These are phyloP conservation scores for Anomalospiza imberbis DNA, from an alignment of 2,797 vertebrate species.

Conservation along the genomic window DNA sequence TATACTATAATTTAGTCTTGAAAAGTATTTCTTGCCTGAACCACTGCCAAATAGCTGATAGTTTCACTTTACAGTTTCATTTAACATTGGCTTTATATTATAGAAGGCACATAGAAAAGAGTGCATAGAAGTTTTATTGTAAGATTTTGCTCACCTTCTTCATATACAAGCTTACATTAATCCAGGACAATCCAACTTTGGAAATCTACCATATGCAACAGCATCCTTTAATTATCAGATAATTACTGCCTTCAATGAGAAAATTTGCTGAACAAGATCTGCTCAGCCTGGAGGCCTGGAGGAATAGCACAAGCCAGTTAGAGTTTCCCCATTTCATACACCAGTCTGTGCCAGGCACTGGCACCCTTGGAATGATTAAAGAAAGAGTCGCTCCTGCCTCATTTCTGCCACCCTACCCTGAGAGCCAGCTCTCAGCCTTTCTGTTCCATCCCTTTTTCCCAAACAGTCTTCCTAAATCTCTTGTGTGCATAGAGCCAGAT, in stretches of 20 bases:
- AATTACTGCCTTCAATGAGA: constrained; percentile 13
- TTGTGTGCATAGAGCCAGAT: accelerated
- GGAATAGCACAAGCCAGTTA: not conserved
- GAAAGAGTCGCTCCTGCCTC: not conserved
- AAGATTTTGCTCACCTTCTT: not conserved
- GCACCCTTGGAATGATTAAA: not conserved
- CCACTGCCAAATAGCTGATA: not conserved
- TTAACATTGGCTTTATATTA: not conserved
- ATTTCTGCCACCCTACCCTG: not conserved
- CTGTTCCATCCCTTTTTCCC: not conserved
- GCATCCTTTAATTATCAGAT: constrained; percentile 42
- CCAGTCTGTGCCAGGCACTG: not conserved
- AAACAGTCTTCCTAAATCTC: not conserved
- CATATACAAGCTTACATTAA: not conserved
- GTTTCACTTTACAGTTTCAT: not conserved
- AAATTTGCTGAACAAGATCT: constrained; percentile 31
- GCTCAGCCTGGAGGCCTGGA: constrained; percentile 5
- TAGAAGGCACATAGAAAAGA: not conserved
- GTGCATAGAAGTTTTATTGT: not conserved
- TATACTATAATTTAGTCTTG: not conserved
- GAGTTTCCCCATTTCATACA: not conserved
- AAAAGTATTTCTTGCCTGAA: constrained; percentile 23
- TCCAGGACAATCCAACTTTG: constrained; percentile 5
- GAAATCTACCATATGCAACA: constrained; percentile 37
- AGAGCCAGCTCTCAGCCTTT: not conserved